A percentile compares a stretch with the other conserved stretches of the same genome.
phyloP scores from a whole-genome alignment of 1,140 invertebrate species.

The Chironomus tepperi region DNA sequence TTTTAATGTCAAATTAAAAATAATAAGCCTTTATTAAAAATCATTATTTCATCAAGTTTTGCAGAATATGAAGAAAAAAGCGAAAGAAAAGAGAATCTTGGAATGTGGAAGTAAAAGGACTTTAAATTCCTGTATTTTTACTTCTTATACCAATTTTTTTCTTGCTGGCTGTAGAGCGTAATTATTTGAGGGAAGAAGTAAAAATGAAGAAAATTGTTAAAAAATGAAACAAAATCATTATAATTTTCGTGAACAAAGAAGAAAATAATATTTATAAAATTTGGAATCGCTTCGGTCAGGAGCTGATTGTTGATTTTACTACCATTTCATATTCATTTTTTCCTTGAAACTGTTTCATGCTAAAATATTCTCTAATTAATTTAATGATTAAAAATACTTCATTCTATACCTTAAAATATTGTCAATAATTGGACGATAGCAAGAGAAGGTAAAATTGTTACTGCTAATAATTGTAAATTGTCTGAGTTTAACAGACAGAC shows the following conservation, averaged over 20 bases:
- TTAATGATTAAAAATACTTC: not conserved
- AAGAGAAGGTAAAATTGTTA: not conserved
- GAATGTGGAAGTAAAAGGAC: not conserved
- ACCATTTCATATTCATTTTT: not conserved
- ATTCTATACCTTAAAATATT: not conserved
- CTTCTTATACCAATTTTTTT: no score
- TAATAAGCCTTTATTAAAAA: slow-evolving; percentile 23
- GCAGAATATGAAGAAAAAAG: not conserved
- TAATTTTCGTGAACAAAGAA: not conserved
- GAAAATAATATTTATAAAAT: not conserved
- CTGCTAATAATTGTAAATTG: slow-evolving; percentile 8
- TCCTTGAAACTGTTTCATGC: not conserved
- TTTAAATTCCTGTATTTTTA: not conserved
- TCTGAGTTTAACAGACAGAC: not conserved
- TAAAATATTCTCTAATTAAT: not conserved
- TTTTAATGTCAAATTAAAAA: slow-evolving; percentile 23
- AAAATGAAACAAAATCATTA: slow-evolving; percentile 21
- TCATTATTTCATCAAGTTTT: slow-evolving; percentile 21
- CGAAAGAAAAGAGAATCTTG: not conserved
- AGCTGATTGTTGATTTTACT: no score
- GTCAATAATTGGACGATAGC: not conserved
- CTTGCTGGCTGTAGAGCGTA: not conserved
- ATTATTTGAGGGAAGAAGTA: not conserved
- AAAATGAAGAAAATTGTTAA: not conserved
- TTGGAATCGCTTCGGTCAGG: not conserved